Evolutionary conservation across 2,113 vertebrate species (phyloP).

Genomic region (Leucoraja erinaceus): DNA sequence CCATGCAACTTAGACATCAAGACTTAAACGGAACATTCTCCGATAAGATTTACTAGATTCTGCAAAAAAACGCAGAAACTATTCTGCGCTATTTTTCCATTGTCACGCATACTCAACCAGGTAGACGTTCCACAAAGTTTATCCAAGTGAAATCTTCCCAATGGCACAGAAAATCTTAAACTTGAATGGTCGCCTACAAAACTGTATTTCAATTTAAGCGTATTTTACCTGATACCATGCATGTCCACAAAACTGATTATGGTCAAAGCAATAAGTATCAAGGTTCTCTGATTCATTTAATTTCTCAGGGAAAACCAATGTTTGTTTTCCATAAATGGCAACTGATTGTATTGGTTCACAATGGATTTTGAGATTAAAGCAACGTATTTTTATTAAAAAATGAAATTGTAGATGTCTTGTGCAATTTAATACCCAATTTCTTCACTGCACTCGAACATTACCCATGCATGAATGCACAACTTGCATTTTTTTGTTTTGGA

Average conservation of each 20-base stretch:
- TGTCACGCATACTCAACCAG: too few relatives aligned
- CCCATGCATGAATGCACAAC: neutral
- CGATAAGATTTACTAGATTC: neutral
- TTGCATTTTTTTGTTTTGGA: neutral
- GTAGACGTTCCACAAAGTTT: too few relatives aligned
- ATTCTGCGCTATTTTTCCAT: neutral
- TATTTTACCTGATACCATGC: neutral
- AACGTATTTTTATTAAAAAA: neutral
- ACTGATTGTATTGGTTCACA: neutral
- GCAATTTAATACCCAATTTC: neutral
- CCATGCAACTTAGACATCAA: neutral
- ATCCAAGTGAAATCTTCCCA: too few relatives aligned
- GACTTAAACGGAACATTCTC: neutral
- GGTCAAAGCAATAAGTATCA: neutral
- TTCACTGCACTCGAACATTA: neutral
- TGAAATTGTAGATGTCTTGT: neutral
- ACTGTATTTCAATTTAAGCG: neutral
- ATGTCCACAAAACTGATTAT: neutral
- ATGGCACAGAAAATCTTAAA: neutral
- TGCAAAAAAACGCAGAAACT: neutral
- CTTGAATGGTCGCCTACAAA: neutral
- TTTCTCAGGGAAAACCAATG: neutral
- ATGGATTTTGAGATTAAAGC: neutral
- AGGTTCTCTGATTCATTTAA: neutral
- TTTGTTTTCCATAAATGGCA: neutral